Base-by-base conservation (phyloP, 2,113 vertebrate species). In the Microcebus griseorufus region DNA sequence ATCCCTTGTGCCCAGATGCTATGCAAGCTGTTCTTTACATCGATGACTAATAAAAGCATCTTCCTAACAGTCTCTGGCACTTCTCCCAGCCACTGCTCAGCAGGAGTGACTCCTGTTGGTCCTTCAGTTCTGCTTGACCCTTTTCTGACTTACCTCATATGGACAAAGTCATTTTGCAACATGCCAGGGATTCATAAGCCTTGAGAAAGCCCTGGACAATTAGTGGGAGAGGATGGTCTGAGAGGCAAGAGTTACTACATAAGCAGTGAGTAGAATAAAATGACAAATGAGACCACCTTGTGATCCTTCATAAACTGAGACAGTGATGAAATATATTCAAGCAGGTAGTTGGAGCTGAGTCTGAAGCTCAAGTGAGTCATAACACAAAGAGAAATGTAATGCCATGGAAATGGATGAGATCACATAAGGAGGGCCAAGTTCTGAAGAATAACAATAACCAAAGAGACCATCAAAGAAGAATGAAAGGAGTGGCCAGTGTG, bases 81-180 rank as follows among this genome's bases (percentile, higher is more conserved):
- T 87, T 67, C 82, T 96, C 88, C 88, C 85, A 96, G 85, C 32
- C 69, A 51, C 88, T 51, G 58, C 85, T 93, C 80, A 94, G 85
- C 95, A 97, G 86, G 85, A 95, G 55, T 93, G 95, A 94, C 69
- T 87, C 75, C 84, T 95, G 60, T 85, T 92, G 53, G 29, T 72
- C 34, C 75, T 86, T 75, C 67, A 95, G 42, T 92, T 85, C 89
- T 92, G 42, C 60, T 51, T 95, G 93, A 96, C 90, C 75, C 62
- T 92, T 89, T 37, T 86, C 18, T 95, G 69, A 89, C 93, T 95
- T 95, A 78, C 39, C n/a, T 70, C 69, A 84, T 90, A 70, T 51
- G 83, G 91, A 69, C 39, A 95, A 90, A 95, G 93, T 84, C 55
- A 88, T 58, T 87, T 42, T 88, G 27, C 82, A 93, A 70, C 84